A percentile compares a stretch with the other conserved stretches of the same genome.
Conservation (phyloP, 2,113 vertebrate genomes). For the Hippolais icterina region DNA sequence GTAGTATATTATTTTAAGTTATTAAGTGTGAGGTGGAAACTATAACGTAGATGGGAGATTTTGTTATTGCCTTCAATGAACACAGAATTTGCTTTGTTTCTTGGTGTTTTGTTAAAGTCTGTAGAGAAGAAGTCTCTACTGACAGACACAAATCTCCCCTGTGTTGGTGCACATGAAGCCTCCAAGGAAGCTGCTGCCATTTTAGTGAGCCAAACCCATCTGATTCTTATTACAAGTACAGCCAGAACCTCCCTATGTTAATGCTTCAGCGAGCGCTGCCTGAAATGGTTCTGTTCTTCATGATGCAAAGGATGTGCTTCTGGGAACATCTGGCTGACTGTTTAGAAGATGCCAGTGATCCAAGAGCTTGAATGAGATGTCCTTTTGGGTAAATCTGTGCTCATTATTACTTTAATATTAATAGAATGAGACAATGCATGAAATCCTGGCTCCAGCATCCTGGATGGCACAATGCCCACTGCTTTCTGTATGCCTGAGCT, state of each 20-base stretch:
- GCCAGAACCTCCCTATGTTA: not conserved
- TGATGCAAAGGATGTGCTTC: not conserved
- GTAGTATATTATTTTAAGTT: not conserved
- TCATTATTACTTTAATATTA: slow-evolving; percentile 36
- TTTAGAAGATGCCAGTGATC: not conserved
- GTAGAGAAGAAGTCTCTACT: not conserved
- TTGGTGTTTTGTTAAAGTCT: not conserved
- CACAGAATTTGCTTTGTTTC: not conserved
- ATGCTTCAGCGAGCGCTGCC: not conserved
- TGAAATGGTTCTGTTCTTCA: not conserved
- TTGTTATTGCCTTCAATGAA: not conserved
- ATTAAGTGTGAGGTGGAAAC: not conserved
- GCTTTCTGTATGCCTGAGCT: not conserved
- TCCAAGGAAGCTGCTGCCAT: not conserved
- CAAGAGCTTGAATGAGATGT: slow-evolving; percentile 8
- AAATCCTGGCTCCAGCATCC: slow-evolving; percentile 38
- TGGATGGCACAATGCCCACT: slow-evolving; percentile 9
- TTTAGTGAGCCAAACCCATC: not conserved
- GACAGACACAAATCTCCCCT: not conserved
- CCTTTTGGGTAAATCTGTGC: slow-evolving; percentile 17
- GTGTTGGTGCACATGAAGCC: not conserved
- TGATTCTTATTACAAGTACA: not conserved
- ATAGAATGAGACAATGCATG: slow-evolving; percentile 43
- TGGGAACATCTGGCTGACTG: not conserved
- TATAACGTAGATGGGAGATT: not conserved